Conservation (phyloP, 2,113 vertebrate species). For the Tachycineta bicolor region DNA sequence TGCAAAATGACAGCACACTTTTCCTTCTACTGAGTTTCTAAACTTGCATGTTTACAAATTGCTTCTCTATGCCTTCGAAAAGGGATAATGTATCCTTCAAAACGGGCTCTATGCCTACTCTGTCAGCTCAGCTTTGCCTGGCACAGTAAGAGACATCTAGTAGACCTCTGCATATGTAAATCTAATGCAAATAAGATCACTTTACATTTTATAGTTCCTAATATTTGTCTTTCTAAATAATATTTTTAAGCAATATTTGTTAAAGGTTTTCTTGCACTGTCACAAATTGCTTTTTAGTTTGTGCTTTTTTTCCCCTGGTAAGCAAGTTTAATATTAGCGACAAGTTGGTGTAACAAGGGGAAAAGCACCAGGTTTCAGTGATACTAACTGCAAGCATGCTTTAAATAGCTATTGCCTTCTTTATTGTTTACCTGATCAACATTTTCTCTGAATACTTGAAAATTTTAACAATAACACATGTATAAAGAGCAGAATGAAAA, state of each 20-base stretch:
- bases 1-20: conserved; percentile 59
- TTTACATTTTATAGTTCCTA: conserved; percentile 78
- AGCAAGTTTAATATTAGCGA: conserved; percentile 70
- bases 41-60: conserved; percentile 74
- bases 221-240: conserved; percentile 77
- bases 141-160: conserved; percentile 70
- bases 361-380: conserved; percentile 64
- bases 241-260: conserved; percentile 81
- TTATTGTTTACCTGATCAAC: conserved; percentile 78
- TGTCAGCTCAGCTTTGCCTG: conserved; percentile 72
- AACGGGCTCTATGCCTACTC: conserved; percentile 66
- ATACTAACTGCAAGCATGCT: conserved; percentile 68
- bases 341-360: conserved; percentile 66
- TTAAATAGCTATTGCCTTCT: conserved; percentile 78
- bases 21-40: conserved; percentile 70
- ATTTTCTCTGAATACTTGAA: conserved; percentile 82
- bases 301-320: conserved; percentile 16
- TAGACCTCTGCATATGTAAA: conserved; percentile 79
- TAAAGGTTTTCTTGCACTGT: conserved; percentile 76
- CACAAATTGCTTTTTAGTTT: conserved; percentile 72
- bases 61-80: conserved; percentile 77
- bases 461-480: conserved; percentile 75
- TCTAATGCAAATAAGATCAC: conserved; percentile 79
- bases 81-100: conserved; percentile 74
- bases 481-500: conserved; percentile 73